Percentiles rank a stretch among this genome's conserved stretches.
Evolutionary conservation across 1,140 invertebrate species (phyloP).

Genomic region (Aphelinus atriplicis): DNA sequence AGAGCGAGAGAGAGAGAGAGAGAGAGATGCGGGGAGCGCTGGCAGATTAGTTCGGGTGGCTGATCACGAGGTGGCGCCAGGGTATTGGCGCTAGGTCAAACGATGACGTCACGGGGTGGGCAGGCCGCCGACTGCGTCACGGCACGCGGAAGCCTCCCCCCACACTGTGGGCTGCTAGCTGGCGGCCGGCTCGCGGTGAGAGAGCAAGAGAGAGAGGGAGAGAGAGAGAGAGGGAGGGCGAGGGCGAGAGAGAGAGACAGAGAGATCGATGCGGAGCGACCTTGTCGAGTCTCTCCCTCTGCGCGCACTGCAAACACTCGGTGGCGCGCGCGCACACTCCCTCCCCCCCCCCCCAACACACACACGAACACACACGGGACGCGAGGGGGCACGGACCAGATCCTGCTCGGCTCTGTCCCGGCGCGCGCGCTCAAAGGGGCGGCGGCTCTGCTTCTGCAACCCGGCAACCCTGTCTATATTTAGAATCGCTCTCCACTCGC

Average conservation of each 20-base stretch:
- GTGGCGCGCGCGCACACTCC: no score
- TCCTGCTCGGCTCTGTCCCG: constrained; percentile 46
- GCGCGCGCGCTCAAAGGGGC: constrained; percentile 59
- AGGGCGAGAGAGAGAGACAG: neutral
- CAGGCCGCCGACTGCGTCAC: constrained; percentile 55
- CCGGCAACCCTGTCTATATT: constrained; percentile 67
- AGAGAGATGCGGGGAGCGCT: no score
- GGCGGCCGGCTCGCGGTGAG: neutral
- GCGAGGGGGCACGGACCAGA: constrained; percentile 42
- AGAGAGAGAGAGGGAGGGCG: neutral
- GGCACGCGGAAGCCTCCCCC: constrained; percentile 31
- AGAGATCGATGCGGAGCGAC: constrained; percentile 58
- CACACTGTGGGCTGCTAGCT: constrained; percentile 39
- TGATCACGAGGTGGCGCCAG: constrained; percentile 38
- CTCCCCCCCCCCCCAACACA: constrained; percentile 35
- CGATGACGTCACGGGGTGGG: constrained; percentile 60
- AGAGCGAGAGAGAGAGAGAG: no score
- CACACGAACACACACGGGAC: no score
- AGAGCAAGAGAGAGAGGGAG: neutral
- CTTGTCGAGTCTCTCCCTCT: constrained; percentile 13
- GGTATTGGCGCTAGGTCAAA: constrained; percentile 53
- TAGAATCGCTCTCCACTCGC: constrained; percentile 52
- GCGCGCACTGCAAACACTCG: no score
- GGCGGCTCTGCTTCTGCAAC: constrained; percentile 66
- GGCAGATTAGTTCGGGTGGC: constrained; percentile 5